These are phyloP conservation scores for Columba janthina DNA, from an alignment of 2,113 vertebrate species.

Conservation along the genomic window DNA sequence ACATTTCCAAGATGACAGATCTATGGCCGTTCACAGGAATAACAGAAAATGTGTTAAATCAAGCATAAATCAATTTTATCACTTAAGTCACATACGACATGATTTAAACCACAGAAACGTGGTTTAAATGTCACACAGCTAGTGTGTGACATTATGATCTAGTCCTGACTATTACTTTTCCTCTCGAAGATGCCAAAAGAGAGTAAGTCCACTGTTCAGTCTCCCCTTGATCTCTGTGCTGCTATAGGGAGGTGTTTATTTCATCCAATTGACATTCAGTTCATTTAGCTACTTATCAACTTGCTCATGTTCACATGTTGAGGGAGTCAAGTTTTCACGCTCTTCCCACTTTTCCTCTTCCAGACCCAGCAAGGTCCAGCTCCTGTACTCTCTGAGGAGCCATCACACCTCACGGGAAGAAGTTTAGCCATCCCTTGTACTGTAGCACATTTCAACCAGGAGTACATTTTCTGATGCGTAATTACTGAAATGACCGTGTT, in stretches of 20 bases:
- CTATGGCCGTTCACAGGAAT: not conserved
- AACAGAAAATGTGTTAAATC: not conserved
- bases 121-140: not conserved
- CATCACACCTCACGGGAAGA: not conserved
- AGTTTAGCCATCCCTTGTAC: not conserved
- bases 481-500: not conserved
- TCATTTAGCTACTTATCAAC: not conserved
- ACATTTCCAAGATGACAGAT: not conserved
- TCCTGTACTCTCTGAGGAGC: not conserved
- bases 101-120: not conserved
- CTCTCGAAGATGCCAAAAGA: not conserved
- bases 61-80: conserved; percentile 37
- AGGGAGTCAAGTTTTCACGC: not conserved
- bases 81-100: not conserved
- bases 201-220: not conserved
- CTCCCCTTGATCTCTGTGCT: not conserved
- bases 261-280: not conserved
- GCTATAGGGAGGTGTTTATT: not conserved
- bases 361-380: not conserved
- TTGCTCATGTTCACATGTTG: not conserved
- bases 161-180: not conserved
- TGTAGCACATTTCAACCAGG: not conserved
- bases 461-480: not conserved
- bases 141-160: not conserved
- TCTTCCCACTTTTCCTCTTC: not conserved